These are phyloP conservation scores for Chionomys nivalis DNA, from an alignment of 2,113 vertebrate genomes.

Conservation along the genomic window DNA sequence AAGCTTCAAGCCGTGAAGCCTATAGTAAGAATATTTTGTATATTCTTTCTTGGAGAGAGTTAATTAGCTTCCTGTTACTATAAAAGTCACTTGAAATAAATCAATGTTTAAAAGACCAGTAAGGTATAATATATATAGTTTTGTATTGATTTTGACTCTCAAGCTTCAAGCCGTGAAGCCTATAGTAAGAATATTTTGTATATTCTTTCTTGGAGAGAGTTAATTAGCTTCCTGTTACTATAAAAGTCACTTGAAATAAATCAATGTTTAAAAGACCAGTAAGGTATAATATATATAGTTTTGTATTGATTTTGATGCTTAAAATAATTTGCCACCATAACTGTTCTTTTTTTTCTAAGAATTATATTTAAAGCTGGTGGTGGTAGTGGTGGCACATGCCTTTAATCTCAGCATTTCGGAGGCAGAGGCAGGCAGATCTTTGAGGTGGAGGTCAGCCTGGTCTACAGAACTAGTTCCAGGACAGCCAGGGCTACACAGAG, in stretches of 20 bases:
- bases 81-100: background rate
- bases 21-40: background rate
- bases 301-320: background rate
- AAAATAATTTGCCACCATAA: background rate
- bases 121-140: background rate
- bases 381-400: accelerated
- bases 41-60: background rate
- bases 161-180: background rate
- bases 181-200: background rate
- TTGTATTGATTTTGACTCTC: background rate
- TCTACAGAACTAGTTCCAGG: background rate
- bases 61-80: background rate
- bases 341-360: background rate
- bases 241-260: background rate
- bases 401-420: background rate
- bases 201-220: background rate
- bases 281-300: background rate
- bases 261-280: background rate
- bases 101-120: background rate
- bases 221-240: background rate
- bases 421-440: background rate
- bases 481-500: background rate
- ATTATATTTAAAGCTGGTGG: background rate
- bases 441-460: background rate
- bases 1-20: background rate